phyloP scores from a whole-genome alignment of 2,888 invertebrate genomes.

The Lamproptera curius region DNA sequence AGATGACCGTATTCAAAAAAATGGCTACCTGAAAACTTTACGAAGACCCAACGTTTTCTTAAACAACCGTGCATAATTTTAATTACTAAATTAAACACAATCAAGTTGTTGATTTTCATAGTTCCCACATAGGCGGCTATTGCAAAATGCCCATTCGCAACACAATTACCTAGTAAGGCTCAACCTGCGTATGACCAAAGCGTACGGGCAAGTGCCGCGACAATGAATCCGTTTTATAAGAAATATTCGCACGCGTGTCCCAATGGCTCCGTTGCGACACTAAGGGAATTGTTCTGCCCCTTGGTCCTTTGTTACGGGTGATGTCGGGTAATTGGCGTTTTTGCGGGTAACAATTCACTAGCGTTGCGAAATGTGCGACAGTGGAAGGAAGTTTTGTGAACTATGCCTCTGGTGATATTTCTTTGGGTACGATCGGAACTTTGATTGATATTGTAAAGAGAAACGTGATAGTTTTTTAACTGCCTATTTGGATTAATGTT shows the following conservation, averaged over 20 bases:
- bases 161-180: slow-evolving; percentile 38
- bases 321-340: slow-evolving; percentile 28
- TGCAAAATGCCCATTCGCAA: slow-evolving; percentile 53
- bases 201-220: slow-evolving; percentile 36
- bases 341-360: slow-evolving; percentile 9
- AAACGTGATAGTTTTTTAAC: too few species aligned
- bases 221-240: slow-evolving; percentile 61
- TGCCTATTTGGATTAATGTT: too few species aligned
- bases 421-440: too few species aligned
- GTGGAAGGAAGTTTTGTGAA: background rate
- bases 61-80: too few species aligned
- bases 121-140: too few species aligned
- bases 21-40: too few species aligned
- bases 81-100: too few species aligned
- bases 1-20: too few species aligned
- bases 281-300: background rate
- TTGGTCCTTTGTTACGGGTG: slow-evolving; percentile 11
- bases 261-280: background rate
- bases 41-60: too few species aligned
- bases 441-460: too few species aligned
- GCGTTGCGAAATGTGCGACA: slow-evolving; percentile 1
- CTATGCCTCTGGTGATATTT: too few species aligned
- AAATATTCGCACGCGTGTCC: slow-evolving; percentile 58
- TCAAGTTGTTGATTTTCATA: too few species aligned
- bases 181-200: slow-evolving; percentile 38